These are phyloP conservation scores for Habropoda laboriosa DNA, from an alignment of 1,140 invertebrate species.

Conservation along the genomic window DNA sequence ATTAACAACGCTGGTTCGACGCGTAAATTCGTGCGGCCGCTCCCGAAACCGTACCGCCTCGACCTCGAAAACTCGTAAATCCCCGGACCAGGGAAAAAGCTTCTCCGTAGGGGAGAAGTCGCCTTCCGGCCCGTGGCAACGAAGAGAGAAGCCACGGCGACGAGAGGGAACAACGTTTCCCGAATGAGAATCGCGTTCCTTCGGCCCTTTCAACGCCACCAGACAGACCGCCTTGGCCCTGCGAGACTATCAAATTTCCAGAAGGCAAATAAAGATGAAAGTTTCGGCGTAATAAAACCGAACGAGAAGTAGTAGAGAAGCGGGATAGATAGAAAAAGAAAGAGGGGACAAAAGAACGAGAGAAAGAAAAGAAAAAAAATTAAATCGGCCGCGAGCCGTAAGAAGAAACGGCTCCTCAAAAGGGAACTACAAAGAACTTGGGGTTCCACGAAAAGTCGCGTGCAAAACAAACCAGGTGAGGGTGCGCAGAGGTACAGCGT, in stretches of 20 bases:
- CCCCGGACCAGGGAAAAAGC: background rate
- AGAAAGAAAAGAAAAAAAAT: conserved; percentile 14
- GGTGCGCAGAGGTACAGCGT: conserved; percentile 18
- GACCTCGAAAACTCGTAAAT: background rate
- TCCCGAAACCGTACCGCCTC: conserved; percentile 7
- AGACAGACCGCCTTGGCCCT: too few species aligned
- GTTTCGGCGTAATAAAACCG: background rate
- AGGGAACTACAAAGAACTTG: conserved; percentile 63
- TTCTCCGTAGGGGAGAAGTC: background rate
- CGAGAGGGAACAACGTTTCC: background rate
- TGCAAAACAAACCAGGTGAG: conserved; percentile 64
- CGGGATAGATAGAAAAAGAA: background rate
- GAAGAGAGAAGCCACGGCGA: too few species aligned
- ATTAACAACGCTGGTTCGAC: conserved; percentile 10
- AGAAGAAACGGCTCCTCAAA: conserved; percentile 46
- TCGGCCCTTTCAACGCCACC: background rate
- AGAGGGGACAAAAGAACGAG: background rate
- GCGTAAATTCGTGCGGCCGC: conserved; percentile 19
- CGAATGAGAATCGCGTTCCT: background rate
- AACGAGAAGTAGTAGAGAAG: background rate
- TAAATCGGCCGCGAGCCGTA: conserved; percentile 14
- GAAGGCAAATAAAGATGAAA: conserved; percentile 8
- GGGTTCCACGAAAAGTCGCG: conserved; percentile 62
- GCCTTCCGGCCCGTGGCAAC: background rate
- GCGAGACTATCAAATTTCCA: conserved; percentile 30